Evolutionary conservation across 1,140 invertebrate species (phyloP).

Genomic region (Lepidotrigona ventralis): DNA sequence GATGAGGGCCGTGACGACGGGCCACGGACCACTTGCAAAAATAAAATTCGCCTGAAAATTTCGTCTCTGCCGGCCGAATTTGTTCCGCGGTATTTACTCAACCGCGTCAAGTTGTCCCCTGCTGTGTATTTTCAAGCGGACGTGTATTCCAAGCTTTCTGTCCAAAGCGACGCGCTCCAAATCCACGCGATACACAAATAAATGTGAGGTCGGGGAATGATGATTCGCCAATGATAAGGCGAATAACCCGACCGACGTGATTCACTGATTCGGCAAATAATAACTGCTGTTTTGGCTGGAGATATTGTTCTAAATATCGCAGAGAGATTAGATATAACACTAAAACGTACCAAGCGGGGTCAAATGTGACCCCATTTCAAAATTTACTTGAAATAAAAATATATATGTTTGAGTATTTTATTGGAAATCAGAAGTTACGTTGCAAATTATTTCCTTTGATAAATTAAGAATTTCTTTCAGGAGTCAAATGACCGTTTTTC

Average conservation of each 20-base stretch:
- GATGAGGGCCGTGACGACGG: background rate
- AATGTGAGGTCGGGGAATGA: background rate
- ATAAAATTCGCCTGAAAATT: constrained; percentile 42
- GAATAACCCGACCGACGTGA: background rate
- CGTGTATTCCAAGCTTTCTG: background rate
- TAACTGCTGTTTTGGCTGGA: background rate
- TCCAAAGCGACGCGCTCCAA: background rate
- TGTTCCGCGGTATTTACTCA: constrained; percentile 23
- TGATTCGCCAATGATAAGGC: constrained; percentile 9
- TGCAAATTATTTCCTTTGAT: too few relatives aligned
- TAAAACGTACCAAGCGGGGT: too few relatives aligned
- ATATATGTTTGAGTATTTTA: too few relatives aligned
- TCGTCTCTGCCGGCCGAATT: background rate
- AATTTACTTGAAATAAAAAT: too few relatives aligned
- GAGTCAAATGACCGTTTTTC: too few relatives aligned
- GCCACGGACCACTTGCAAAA: constrained; percentile 38
- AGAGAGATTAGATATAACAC: too few relatives aligned
- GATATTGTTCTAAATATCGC: too few relatives aligned
- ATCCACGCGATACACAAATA: background rate
- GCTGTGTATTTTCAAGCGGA: background rate
- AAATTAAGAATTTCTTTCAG: too few relatives aligned
- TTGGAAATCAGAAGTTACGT: too few relatives aligned
- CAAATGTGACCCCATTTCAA: too few relatives aligned
- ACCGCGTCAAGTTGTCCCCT: constrained; percentile 9
- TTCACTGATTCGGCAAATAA: background rate